These are phyloP conservation scores for Tryphoninae sp. DNA, from an alignment of 2,888 invertebrate species.

Conservation along the genomic window DNA sequence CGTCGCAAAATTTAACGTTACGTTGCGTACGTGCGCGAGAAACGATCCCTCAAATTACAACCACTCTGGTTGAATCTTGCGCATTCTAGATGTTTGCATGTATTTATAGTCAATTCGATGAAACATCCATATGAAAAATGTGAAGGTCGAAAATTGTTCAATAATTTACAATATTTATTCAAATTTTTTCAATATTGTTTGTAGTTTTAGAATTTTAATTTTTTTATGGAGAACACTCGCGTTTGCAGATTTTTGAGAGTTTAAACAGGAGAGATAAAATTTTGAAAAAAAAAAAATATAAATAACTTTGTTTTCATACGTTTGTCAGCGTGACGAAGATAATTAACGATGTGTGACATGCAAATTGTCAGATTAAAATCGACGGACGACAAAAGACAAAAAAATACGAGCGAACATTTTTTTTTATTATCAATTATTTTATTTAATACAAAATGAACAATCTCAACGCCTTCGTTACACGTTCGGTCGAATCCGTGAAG, in stretches of 20 bases:
- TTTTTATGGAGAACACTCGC: too few relatives aligned
- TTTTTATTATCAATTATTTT: neutral
- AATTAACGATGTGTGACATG: too few relatives aligned
- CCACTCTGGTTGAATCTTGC: neutral
- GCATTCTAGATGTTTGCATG: neutral
- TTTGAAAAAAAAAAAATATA: too few relatives aligned
- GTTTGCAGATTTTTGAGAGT: too few relatives aligned
- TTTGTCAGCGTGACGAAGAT: too few relatives aligned
- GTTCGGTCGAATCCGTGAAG: constrained; percentile 28
- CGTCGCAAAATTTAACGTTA: constrained; percentile 20
- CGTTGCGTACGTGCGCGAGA: neutral
- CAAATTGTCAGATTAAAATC: too few relatives aligned
- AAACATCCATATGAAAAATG: neutral
- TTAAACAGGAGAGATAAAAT: too few relatives aligned
- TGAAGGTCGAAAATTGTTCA: too few relatives aligned
- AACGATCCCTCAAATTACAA: constrained; percentile 18
- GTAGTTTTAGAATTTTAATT: neutral
- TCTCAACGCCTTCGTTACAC: constrained; percentile 6
- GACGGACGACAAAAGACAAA: too few relatives aligned
- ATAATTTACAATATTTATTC: too few relatives aligned
- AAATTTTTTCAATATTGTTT: neutral
- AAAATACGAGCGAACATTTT: too few relatives aligned
- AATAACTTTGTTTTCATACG: too few relatives aligned
- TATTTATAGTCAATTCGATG: neutral
- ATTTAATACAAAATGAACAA: neutral